phyloP scores from a whole-genome alignment of 2,113 vertebrate genomes.

The Lophotis ruficrista region DNA sequence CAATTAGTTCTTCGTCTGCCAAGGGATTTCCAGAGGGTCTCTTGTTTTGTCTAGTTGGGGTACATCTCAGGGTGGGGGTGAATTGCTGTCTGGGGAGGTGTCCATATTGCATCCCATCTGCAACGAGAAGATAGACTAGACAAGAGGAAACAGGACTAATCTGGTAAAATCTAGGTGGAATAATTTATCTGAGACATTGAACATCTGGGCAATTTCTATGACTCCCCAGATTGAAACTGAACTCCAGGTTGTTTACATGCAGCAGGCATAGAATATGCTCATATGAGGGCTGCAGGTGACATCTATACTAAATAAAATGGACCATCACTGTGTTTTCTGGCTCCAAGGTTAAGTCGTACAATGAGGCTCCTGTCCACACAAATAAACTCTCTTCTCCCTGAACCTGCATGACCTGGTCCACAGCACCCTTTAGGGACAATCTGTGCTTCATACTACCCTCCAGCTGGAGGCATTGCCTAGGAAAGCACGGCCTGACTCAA shows the following conservation, averaged over 20 bases:
- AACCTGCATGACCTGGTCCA: background rate
- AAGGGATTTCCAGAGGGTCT: background rate
- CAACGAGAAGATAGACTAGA: background rate
- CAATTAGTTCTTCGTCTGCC: background rate
- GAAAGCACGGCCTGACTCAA: background rate
- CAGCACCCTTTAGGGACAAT: background rate
- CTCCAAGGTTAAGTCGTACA: background rate
- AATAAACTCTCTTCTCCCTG: background rate
- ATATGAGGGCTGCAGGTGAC: background rate
- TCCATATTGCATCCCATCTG: background rate
- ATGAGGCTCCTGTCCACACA: background rate
- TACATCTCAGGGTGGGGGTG: background rate
- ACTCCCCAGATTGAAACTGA: background rate
- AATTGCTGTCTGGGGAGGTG: accelerated
- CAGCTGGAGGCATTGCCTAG: background rate
- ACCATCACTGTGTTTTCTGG: background rate
- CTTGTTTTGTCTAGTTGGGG: background rate
- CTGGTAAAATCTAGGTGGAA: background rate
- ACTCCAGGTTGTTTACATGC: background rate
- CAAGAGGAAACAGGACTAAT: background rate
- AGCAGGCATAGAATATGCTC: background rate
- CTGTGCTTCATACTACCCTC: background rate
- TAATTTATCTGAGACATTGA: background rate
- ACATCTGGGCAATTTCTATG: background rate
- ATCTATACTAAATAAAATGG: background rate